Evolutionary conservation across 2,888 invertebrate species (phyloP).

Genomic region (Meteorus colon): DNA sequence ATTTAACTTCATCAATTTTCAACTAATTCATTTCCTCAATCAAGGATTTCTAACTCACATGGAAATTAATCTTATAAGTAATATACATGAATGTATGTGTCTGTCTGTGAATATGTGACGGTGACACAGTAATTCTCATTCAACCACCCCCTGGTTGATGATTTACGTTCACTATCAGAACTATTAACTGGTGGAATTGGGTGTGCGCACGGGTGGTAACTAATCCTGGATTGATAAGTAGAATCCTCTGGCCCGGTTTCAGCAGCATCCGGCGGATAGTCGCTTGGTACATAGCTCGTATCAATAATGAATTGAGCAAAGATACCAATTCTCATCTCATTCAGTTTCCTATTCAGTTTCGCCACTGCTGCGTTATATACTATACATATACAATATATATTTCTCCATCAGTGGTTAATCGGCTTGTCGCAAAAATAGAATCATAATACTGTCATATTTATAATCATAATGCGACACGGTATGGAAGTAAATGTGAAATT

Average conservation of each 20-base stretch:
- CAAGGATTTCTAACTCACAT: background rate
- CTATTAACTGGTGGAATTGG: constrained; percentile 62
- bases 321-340: constrained; percentile 26
- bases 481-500: background rate
- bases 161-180: constrained; percentile 60
- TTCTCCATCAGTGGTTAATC: background rate
- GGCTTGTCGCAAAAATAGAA: background rate
- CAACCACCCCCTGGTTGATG: constrained; percentile 52
- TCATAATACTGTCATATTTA: background rate
- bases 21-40: background rate
- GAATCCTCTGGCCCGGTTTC: constrained; percentile 56
- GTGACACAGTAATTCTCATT: constrained; percentile 22
- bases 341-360: constrained; percentile 18
- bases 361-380: background rate
- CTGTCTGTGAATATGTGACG: background rate
- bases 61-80: constrained; percentile 17
- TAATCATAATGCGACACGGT: background rate
- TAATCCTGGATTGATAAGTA: constrained; percentile 67
- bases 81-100: background rate
- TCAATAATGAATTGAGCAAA: constrained; percentile 53
- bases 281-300: constrained; percentile 47
- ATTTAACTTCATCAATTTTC: too few relatives aligned
- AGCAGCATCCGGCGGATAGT: constrained; percentile 49
- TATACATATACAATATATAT: constrained; percentile 1
- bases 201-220: constrained; percentile 60